A percentile compares a stretch with the other conserved stretches of the same genome.
phyloP scores from a whole-genome alignment of 2,888 invertebrate genomes.

The Saturnia pavonia region DNA sequence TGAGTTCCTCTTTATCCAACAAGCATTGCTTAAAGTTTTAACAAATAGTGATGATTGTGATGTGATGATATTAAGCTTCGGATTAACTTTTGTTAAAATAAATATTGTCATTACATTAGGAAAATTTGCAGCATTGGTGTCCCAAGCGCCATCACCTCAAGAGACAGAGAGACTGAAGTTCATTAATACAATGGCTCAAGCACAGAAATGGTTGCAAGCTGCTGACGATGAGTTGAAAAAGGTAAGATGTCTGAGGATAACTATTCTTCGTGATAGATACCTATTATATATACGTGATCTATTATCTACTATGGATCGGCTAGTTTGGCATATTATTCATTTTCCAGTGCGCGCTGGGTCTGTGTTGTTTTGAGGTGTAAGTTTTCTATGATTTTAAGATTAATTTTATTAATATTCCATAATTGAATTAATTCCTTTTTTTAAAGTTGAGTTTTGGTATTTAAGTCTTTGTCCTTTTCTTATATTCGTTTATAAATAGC shows the following conservation, averaged over 20 bases:
- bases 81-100: not conserved
- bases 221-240: slow-evolving; percentile 22
- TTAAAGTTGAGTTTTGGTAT: too few species aligned
- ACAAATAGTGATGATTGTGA: too few species aligned
- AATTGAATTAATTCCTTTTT: too few species aligned
- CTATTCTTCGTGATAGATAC: not conserved
- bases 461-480: not conserved
- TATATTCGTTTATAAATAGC: too few species aligned
- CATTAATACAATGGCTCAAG: slow-evolving; percentile 22
- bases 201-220: slow-evolving; percentile 15
- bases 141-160: not conserved
- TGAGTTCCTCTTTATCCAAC: too few species aligned
- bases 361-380: too few species aligned
- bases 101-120: not conserved
- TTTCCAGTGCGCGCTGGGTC: too few species aligned
- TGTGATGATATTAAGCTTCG: not conserved
- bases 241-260: slow-evolving; percentile 7
- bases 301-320: too few species aligned
- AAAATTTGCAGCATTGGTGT: not conserved
- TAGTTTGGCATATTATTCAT: too few species aligned
- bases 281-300: not conserved
- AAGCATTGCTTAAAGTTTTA: too few species aligned
- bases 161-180: slow-evolving; percentile 26
- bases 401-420: too few species aligned
- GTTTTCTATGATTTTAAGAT: too few species aligned